Evolutionary conservation across 2,113 vertebrate genomes (phyloP).

Genomic region (Python bivittatus): DNA sequence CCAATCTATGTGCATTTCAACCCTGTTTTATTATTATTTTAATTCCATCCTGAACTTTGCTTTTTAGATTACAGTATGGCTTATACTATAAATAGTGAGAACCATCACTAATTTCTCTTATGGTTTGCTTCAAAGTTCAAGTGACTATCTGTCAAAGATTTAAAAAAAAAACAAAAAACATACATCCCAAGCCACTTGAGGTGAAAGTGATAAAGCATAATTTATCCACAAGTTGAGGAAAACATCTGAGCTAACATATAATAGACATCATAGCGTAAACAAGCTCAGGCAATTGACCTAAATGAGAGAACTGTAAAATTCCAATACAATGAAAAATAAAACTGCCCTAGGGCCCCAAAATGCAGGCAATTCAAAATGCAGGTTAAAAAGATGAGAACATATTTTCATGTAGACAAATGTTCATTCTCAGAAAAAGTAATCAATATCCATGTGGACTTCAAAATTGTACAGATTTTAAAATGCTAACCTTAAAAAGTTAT

Average conservation of each 20-base stretch:
- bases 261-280: background rate
- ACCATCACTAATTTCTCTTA: background rate
- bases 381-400: background rate
- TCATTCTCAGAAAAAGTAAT: background rate
- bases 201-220: conserved; percentile 31
- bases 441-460: background rate
- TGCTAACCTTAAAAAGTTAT: background rate
- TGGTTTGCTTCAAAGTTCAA: background rate
- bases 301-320: background rate
- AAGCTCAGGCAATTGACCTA: background rate
- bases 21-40: background rate
- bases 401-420: background rate
- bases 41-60: background rate
- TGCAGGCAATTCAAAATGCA: background rate
- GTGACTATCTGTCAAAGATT: background rate
- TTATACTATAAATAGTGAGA: background rate
- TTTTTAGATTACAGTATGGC: background rate
- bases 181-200: conserved; percentile 1
- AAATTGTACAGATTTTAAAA: background rate
- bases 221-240: background rate
- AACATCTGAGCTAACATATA: background rate
- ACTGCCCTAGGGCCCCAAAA: background rate
- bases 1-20: too few species aligned
- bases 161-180: background rate
- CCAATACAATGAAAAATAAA: background rate